Conservation (phyloP, 2,113 vertebrate species). For the Lota lota region DNA sequence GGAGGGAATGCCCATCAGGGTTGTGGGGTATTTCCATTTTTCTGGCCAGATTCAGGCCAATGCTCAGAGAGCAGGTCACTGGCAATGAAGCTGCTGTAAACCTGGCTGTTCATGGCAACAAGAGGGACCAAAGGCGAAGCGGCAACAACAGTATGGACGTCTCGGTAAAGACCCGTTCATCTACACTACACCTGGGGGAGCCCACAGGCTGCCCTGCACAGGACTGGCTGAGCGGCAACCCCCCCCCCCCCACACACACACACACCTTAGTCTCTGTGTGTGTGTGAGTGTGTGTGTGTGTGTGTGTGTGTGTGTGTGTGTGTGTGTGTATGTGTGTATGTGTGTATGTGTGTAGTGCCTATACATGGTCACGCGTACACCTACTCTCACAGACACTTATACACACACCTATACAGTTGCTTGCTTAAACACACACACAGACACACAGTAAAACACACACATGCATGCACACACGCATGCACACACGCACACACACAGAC, state of each 20-base stretch:
- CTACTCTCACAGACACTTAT: not conserved
- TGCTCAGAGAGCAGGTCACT: conserved; percentile 60
- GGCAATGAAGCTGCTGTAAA: conserved; percentile 57
- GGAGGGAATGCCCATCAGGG: conserved; percentile 37
- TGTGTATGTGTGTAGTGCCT: too few relatives aligned
- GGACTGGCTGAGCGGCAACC: too few relatives aligned
- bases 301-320: too few relatives aligned
- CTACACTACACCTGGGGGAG: conserved; percentile 72
- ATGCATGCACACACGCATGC: conserved; percentile 1
- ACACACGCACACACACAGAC: not conserved
- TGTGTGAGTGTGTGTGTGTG: too few relatives aligned
- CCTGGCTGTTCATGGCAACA: conserved; percentile 50
- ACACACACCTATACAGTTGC: too few relatives aligned
- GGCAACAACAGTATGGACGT: conserved; percentile 51
- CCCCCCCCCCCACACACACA: conserved; percentile 22
- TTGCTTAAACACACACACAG: conserved; percentile 10
- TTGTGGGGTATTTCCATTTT: conserved; percentile 32
- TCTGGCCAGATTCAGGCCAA: conserved; percentile 34
- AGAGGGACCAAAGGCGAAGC: conserved; percentile 54
- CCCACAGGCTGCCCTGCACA: conserved; percentile 50
- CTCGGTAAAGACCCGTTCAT: conserved; percentile 69
- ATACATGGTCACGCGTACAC: conserved; percentile 12
- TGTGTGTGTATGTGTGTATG: too few relatives aligned
- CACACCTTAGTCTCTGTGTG: not conserved
- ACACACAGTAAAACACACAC: not conserved